phyloP scores from a whole-genome alignment of 2,888 invertebrate species.

The Sussaba pulchella region DNA sequence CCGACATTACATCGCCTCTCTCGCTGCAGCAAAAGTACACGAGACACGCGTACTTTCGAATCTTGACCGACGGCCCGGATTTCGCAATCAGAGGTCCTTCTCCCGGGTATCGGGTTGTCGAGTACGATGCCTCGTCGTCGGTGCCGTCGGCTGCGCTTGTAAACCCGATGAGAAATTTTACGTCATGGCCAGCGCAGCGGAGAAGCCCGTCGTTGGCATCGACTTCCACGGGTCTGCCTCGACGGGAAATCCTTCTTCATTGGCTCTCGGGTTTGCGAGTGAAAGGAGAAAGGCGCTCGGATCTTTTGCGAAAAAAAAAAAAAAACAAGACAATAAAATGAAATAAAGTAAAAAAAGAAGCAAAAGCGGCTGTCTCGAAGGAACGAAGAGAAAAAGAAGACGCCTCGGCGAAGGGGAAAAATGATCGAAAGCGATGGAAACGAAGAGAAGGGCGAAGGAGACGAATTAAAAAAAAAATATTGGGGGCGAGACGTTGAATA shows the following conservation, averaged over 20 bases:
- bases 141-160: conserved; percentile 18
- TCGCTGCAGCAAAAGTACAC: conserved; percentile 8
- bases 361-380: conserved; percentile 36
- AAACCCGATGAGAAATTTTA: conserved; percentile 71
- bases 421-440: not conserved
- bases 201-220: conserved; percentile 64
- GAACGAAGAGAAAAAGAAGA: conserved; percentile 56
- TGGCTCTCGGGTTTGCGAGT: conserved; percentile 71
- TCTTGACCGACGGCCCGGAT: conserved; percentile 74
- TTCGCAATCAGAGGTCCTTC: conserved; percentile 69
- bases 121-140: conserved; percentile 2
- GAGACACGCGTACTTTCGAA: conserved; percentile 76
- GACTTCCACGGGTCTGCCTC: conserved; percentile 46
- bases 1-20: conserved; percentile 53
- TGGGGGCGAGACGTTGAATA: too few species aligned
- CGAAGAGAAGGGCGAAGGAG: not conserved
- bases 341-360: conserved; percentile 62
- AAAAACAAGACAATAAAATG: conserved; percentile 67
- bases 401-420: conserved; percentile 8
- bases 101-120: conserved; percentile 20
- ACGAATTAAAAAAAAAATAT: too few species aligned
- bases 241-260: conserved; percentile 52
- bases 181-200: conserved; percentile 71
- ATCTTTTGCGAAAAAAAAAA: conserved; percentile 53
- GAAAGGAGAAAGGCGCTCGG: conserved; percentile 82